These are phyloP conservation scores for Pelodiscus sinensis DNA, from an alignment of 2,113 vertebrate species.

Conservation along the genomic window DNA sequence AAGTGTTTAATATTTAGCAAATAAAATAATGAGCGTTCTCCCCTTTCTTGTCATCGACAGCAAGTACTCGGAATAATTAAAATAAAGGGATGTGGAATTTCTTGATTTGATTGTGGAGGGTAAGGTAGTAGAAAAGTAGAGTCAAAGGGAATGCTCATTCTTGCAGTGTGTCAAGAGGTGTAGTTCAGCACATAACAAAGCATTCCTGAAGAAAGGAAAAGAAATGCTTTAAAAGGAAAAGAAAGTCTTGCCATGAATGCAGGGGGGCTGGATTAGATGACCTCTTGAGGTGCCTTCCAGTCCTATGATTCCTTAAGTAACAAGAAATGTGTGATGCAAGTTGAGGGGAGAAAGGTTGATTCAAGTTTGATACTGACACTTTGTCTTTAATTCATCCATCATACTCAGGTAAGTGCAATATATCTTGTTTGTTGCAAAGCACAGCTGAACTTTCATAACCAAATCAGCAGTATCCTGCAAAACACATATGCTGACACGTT, in stretches of 20 bases:
- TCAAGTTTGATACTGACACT: not conserved
- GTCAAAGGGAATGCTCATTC: not conserved
- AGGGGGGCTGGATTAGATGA: too few relatives aligned
- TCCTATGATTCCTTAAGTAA: not conserved
- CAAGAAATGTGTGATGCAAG: slow-evolving; percentile 11
- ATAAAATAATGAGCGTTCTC: not conserved
- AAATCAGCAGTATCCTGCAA: not conserved
- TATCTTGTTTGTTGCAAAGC: not conserved
- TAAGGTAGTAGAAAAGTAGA: not conserved
- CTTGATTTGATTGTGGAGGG: not conserved
- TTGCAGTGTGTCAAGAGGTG: not conserved
- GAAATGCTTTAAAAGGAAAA: not conserved
- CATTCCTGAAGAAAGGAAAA: not conserved
- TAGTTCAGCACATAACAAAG: not conserved
- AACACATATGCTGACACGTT: not conserved
- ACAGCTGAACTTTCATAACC: not conserved
- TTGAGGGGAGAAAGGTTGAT: not conserved
- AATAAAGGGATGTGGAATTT: not conserved
- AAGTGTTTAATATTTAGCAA: slow-evolving; percentile 7
- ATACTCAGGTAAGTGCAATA: not conserved
- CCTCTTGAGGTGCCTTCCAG: too few relatives aligned
- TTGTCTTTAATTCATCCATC: not conserved
- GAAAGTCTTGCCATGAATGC: too few relatives aligned
- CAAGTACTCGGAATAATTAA: not conserved
- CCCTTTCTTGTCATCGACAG: not conserved